phyloP scores from a whole-genome alignment of 1,140 invertebrate genomes.

The Drosophila melanica region DNA sequence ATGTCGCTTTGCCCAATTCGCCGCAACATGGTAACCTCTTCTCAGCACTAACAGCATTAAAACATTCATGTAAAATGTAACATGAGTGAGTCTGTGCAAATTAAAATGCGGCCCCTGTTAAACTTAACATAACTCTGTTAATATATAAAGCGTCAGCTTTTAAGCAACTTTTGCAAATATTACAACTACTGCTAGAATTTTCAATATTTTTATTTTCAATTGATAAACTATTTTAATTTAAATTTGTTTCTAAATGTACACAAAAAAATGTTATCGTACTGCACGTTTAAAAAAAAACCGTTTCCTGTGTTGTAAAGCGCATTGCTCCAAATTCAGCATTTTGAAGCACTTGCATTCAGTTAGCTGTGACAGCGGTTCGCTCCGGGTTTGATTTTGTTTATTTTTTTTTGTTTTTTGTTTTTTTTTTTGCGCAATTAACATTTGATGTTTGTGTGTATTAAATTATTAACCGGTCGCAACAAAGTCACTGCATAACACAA shows the following conservation, averaged over 20 bases:
- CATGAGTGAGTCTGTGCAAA: background rate
- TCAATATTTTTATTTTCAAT: too few species aligned
- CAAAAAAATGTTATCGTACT: too few species aligned
- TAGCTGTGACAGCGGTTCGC: background rate
- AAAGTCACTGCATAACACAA: background rate
- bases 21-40: background rate
- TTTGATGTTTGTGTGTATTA: background rate
- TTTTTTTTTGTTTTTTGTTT: background rate
- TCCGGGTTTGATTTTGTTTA: background rate
- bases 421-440: background rate
- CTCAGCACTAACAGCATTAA: background rate
- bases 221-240: too few species aligned
- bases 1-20: background rate
- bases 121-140: too few species aligned
- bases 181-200: too few species aligned
- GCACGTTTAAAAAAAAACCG: conserved; percentile 1
- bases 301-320: conserved; percentile 16
- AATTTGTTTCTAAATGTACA: background rate
- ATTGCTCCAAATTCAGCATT: background rate
- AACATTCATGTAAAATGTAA: background rate
- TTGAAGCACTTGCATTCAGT: background rate
- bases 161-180: too few species aligned
- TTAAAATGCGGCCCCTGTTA: background rate
- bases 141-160: too few species aligned
- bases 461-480: background rate